A percentile compares a stretch with the other conserved stretches of the same genome.
phyloP scores from a whole-genome alignment of 2,888 invertebrate genomes.

The Empis livida region DNA sequence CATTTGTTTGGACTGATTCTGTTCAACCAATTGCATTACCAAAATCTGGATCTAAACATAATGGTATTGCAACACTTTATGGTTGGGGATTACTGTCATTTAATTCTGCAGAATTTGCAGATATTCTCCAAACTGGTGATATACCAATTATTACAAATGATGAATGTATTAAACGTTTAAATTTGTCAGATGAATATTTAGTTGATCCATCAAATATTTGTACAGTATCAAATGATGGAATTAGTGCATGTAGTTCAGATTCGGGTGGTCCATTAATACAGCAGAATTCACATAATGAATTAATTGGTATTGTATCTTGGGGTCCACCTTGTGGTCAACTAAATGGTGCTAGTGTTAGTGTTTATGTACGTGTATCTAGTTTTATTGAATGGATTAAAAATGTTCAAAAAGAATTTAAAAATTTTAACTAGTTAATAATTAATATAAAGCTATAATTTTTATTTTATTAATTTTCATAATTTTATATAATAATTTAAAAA shows the following conservation, averaged over 20 bases:
- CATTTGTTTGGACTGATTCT: conserved; percentile 2
- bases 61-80: background rate
- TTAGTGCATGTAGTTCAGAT: conserved; percentile 4
- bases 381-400: conserved; percentile 21
- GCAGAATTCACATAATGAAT: conserved; percentile 3
- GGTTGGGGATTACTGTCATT: conserved; percentile 7
- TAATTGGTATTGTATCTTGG: conserved; percentile 32
- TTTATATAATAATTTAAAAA: too few relatives aligned
- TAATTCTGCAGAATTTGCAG: background rate
- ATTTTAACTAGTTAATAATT: background rate
- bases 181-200: too few relatives aligned
- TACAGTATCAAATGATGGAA: conserved; percentile 1
- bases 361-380: conserved; percentile 26
- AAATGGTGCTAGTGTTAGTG: conserved; percentile 18
- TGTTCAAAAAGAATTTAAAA: conserved; percentile 1
- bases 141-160: conserved; percentile 4
- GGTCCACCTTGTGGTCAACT: conserved; percentile 24
- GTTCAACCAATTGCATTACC: conserved; percentile 7
- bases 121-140: conserved; percentile 6
- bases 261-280: conserved; percentile 7
- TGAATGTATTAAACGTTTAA: background rate
- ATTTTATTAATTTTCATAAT: too few relatives aligned
- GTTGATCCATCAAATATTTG: conserved; percentile 6
- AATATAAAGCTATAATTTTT: too few relatives aligned
- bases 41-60: background rate